Percentiles rank a stretch among this genome's conserved stretches.
These are phyloP conservation scores for Salvelinus sp. DNA, from an alignment of 2,113 vertebrate genomes.

Conservation along the genomic window DNA sequence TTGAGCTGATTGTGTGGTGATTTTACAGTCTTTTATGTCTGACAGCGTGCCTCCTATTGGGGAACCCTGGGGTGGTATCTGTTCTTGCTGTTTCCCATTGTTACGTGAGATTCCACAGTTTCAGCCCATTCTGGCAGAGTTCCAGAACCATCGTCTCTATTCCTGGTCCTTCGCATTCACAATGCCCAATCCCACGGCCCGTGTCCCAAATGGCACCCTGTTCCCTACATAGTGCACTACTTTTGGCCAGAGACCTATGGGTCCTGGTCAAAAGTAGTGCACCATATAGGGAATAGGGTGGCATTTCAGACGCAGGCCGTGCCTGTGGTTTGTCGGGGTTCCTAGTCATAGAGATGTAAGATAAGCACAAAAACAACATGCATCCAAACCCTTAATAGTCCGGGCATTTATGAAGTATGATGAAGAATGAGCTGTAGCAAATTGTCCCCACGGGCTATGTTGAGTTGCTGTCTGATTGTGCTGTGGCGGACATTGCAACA, in stretches of 20 bases:
- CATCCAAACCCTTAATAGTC: not conserved
- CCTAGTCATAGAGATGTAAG: slow-evolving; percentile 32
- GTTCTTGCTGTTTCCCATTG: slow-evolving; percentile 34
- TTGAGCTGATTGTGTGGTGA: too few species aligned
- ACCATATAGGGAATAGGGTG: too few species aligned
- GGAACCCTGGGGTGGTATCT: not conserved
- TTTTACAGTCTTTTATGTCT: too few species aligned
- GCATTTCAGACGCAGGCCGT: not conserved
- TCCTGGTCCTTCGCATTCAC: slow-evolving; percentile 37
- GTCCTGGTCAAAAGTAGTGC: too few species aligned
- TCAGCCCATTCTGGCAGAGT: slow-evolving; percentile 47
- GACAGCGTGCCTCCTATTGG: too few species aligned
- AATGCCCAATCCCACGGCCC: slow-evolving; percentile 3
- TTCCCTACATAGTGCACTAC: not conserved
- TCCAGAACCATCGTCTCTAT: slow-evolving; percentile 40
- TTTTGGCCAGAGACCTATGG: too few species aligned
- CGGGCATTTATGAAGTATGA: not conserved
- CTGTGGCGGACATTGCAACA: slow-evolving; percentile 15
- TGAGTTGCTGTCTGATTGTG: not conserved
- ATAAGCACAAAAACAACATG: not conserved
- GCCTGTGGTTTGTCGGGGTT: slow-evolving; percentile 25
- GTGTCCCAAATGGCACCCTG: not conserved
- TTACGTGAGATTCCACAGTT: slow-evolving; percentile 41
- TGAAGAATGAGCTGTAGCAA: not conserved
- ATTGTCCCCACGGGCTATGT: not conserved